phyloP scores from a whole-genome alignment of 37 sponge, comb jelly and placozoan species.

The Chondrosia reniformis region DNA sequence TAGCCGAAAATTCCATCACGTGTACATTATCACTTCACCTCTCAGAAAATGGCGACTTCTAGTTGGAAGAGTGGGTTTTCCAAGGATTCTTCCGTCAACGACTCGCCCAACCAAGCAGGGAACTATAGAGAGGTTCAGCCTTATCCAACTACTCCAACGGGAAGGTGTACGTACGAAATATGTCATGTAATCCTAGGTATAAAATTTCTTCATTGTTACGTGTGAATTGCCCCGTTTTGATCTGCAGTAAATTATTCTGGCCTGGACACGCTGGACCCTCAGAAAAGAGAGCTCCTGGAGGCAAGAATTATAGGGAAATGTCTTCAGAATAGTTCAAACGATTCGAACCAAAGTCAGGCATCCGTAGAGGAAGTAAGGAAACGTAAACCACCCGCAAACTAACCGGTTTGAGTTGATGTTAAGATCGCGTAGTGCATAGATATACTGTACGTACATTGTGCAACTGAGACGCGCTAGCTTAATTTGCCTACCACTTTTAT shows the following conservation, averaged over 20 bases:
- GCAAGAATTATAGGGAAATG: conserved; percentile 67
- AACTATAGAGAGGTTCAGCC: neutral
- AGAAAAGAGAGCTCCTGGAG: conserved; percentile 76
- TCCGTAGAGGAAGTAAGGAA: conserved; percentile 2
- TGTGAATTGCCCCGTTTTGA: neutral
- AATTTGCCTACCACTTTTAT: no score
- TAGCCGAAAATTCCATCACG: neutral
- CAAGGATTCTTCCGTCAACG: neutral
- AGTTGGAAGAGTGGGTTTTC: conserved; percentile 4
- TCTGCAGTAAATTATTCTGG: neutral
- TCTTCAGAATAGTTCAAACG: neutral
- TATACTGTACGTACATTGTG: no score
- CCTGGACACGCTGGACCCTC: conserved; percentile 74
- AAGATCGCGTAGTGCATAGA: no score
- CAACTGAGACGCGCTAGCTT: no score
- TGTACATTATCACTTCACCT: neutral
- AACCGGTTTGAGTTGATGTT: no score
- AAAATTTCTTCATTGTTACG: neutral
- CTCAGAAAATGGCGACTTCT: neutral
- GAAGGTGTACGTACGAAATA: conserved; percentile 6
- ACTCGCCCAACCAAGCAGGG: neutral
- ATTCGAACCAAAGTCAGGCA: conserved; percentile 1
- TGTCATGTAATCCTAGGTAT: neutral
- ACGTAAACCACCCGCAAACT: no score
- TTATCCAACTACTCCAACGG: conserved; percentile 7